Evolutionary conservation across 2,797 vertebrate genomes (phyloP).

Genomic region (Chelon labrosus): DNA sequence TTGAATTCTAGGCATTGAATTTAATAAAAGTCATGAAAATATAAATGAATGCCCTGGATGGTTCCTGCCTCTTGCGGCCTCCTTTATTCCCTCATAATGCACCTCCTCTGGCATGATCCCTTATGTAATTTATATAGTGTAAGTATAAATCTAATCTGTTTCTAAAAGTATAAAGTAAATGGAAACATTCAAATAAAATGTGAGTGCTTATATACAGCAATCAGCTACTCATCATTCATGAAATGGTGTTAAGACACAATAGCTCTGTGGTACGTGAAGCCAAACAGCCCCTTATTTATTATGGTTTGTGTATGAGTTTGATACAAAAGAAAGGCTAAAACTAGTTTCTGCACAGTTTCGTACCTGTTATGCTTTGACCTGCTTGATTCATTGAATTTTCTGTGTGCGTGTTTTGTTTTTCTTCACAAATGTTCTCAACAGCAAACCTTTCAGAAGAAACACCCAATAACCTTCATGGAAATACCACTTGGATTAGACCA

Average conservation of each 20-base stretch:
- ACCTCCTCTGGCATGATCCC: no score
- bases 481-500: slow-evolving; percentile 37
- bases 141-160: no score
- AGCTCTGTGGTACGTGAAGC: not conserved
- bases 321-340: slow-evolving; percentile 42
- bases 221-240: no score
- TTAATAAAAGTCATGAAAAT: no score
- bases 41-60: no score
- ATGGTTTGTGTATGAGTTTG: slow-evolving; percentile 18
- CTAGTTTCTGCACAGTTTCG: slow-evolving; percentile 34
- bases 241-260: not conserved
- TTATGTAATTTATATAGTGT: no score
- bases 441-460: slow-evolving; percentile 46
- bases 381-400: slow-evolving; percentile 40
- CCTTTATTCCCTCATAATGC: not conserved
- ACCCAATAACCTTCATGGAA: slow-evolving; percentile 54
- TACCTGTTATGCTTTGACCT: slow-evolving; percentile 54
- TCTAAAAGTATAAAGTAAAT: not conserved
- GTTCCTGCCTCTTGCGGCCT: no score
- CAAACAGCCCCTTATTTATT: slow-evolving; percentile 3
- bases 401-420: slow-evolving; percentile 43
- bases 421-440: slow-evolving; percentile 43
- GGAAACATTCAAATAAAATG: slow-evolving; percentile 6
- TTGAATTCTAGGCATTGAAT: no score
- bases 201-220: not conserved